phyloP scores from a whole-genome alignment of 2,888 invertebrate species.

The Diabrotica balteata region DNA sequence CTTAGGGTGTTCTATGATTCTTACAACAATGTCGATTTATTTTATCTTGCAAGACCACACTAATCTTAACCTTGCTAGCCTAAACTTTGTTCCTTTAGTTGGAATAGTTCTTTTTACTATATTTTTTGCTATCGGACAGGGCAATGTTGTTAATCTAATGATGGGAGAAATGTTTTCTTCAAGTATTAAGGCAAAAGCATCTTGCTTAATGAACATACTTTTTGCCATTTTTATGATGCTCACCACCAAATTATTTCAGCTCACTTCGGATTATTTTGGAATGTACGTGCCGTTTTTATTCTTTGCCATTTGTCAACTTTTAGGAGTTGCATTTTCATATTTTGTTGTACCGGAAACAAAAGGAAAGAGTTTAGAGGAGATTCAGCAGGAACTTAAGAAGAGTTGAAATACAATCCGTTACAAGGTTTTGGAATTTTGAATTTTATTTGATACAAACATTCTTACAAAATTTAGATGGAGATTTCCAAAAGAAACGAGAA shows the following conservation, averaged over 20 bases:
- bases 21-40: constrained; percentile 43
- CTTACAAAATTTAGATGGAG: no score
- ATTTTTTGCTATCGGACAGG: constrained; percentile 43
- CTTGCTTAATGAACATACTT: constrained; percentile 47
- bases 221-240: constrained; percentile 46
- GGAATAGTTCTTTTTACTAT: constrained; percentile 43
- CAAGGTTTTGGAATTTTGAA: no score
- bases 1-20: constrained; percentile 33
- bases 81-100: constrained; percentile 45
- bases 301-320: constrained; percentile 43
- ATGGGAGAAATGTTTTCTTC: constrained; percentile 48
- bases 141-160: constrained; percentile 44
- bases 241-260: constrained; percentile 52
- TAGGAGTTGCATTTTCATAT: constrained; percentile 44
- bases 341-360: constrained; percentile 53
- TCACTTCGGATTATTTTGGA: constrained; percentile 46
- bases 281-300: constrained; percentile 49
- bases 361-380: constrained; percentile 53
- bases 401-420: neutral
- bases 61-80: constrained; percentile 32
- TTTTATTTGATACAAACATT: no score
- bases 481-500: no score
- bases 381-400: constrained; percentile 49
- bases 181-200: constrained; percentile 51
- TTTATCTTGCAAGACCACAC: constrained; percentile 50